Base-by-base conservation (phyloP, 2,113 vertebrate genomes). In the Vidua macroura region DNA sequence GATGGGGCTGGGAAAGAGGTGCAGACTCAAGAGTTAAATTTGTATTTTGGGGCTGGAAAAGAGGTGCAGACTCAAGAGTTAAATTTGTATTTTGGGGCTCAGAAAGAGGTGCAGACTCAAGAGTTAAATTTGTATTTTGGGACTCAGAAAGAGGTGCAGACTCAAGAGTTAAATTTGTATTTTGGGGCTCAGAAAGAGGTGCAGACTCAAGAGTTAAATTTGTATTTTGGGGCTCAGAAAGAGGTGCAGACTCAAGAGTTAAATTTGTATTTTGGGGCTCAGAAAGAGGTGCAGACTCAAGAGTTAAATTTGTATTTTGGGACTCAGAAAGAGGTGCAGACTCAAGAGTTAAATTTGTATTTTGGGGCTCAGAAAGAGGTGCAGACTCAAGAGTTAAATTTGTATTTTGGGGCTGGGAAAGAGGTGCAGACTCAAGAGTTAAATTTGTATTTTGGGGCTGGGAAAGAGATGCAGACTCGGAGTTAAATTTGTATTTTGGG, bases 11-110 rank as follows among this genome's bases (percentile, higher is more conserved):
- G 35, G 46, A 66, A 5, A 2, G n/a, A 79, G 64, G 28, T 31
- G 33, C 30, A 49, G 58, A 4, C 10, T 20, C 0, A 0, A 0
- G 6, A 5, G 15, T 35, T 53, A 6, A 12, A 66, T 60, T 17
- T 30, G 15, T 31, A 12, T 83, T 82, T 68, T 5, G 7, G 18
- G 35, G 35, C 3, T 48, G 21, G 21, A 21, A 48, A 23, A 48
- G 46, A 48, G 46, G 21, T 22, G 21, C 46, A 48, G 46, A 23
- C 21, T 48, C 11, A 35, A 35, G 6, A 5, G 15, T 35, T 53
- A 6, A 12, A 66, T 60, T 17, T 30, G 15, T 31, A 12, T 83
- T 82, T 68, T 5, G 7, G 18, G 35, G 35, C 3, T 24, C 12
- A 39, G 35, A 64, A 5, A 1, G 23, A 70, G 41, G 63, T 19